These are phyloP conservation scores for Chromobotia macracanthus DNA, from an alignment of 2,797 vertebrate genomes.

Conservation along the genomic window DNA sequence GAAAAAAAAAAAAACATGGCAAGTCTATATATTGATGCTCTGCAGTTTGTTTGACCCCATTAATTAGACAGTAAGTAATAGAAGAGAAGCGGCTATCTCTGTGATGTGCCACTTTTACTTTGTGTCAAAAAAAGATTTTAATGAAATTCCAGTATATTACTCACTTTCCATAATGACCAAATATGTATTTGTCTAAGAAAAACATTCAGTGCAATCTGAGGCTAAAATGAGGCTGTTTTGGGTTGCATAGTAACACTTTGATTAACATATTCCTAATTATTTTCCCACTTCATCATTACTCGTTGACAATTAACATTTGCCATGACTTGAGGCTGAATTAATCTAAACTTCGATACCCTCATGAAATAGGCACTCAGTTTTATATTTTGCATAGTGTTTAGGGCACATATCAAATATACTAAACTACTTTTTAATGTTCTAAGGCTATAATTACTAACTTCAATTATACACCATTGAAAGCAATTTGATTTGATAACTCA, in stretches of 20 bases:
- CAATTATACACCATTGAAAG: conserved; percentile 62
- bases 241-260: conserved; percentile 46
- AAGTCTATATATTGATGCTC: neutral
- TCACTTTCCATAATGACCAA: conserved; percentile 37
- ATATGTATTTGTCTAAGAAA: conserved; percentile 19
- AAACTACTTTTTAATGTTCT: conserved; percentile 62
- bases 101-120: conserved; percentile 16
- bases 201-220: conserved; percentile 32
- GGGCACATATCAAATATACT: conserved; percentile 57
- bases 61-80: conserved; percentile 21
- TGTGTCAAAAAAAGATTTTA: conserved; percentile 2
- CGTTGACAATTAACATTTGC: conserved; percentile 62
- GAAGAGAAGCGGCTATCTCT: conserved; percentile 13
- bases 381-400: conserved; percentile 54
- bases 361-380: conserved; percentile 51
- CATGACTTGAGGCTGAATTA: conserved; percentile 62
- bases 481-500: conserved; percentile 60
- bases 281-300: conserved; percentile 62
- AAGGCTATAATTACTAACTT: conserved; percentile 64
- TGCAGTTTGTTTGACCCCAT: conserved; percentile 18
- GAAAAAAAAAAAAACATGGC: neutral
- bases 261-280: conserved; percentile 64
- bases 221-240: conserved; percentile 41
- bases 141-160: neutral
- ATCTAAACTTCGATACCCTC: conserved; percentile 62